phyloP scores from a whole-genome alignment of 2,113 vertebrate species.

The Mobula birostris region DNA sequence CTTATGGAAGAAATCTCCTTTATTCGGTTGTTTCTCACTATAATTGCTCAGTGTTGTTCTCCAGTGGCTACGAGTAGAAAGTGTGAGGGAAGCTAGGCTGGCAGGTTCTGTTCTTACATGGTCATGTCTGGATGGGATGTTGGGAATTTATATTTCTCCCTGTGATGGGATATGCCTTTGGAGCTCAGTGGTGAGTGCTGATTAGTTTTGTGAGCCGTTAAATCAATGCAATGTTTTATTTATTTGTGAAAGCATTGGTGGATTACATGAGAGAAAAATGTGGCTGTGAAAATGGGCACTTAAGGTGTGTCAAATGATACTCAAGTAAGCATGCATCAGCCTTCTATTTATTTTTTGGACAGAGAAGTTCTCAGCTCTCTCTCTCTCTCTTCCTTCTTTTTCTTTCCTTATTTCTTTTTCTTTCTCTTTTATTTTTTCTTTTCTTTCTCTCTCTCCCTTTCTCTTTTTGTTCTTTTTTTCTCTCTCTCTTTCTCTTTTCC shows the following conservation, averaged over 20 bases:
- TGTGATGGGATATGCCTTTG: not conserved
- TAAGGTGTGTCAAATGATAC: not conserved
- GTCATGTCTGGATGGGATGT: not conserved
- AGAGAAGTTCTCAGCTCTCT: not conserved
- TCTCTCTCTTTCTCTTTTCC: no score
- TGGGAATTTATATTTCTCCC: not conserved
- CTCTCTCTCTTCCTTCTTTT: no score
- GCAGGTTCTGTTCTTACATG: not conserved
- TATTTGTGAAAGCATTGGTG: slow-evolving; percentile 15
- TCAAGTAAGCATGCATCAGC: not conserved
- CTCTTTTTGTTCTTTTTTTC: no score
- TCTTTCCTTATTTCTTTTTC: no score
- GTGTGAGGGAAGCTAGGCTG: not conserved
- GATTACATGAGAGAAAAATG: not conserved
- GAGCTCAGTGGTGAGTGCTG: not conserved
- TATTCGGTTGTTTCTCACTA: not conserved
- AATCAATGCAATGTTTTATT: slow-evolving; percentile 13
- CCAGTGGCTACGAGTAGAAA: not conserved
- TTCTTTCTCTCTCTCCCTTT: no score
- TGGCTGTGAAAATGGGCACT: not conserved
- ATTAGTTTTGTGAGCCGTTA: not conserved
- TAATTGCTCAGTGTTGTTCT: not conserved
- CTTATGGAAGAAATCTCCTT: not conserved
- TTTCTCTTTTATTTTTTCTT: no score
- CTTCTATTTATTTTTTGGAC: not conserved